Evolutionary conservation across 1,140 invertebrate genomes (phyloP), one percentile per base, ranked within the genome.

Genomic region (Zaprionus lachaisei): DNA sequence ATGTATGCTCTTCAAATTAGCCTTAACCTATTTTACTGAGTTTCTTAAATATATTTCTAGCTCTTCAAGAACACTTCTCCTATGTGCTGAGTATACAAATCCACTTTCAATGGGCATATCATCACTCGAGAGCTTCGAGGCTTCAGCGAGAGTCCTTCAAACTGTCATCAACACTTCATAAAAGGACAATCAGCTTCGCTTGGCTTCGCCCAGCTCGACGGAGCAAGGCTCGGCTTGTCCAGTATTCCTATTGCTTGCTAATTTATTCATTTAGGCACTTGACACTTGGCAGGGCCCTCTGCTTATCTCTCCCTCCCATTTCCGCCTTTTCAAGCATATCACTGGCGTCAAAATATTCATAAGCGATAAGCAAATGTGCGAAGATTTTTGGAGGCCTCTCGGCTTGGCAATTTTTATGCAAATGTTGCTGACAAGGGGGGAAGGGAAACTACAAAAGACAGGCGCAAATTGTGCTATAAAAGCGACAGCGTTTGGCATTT

Each of bases 281-380:
- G 83, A 87, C 83, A 84, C 79, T 85, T 79, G 81, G 26, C 65
- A 76, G 67, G 6, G 31, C 38, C 24, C 6, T n/a, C 24, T 44
- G 5, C 37, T 22, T 44, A 17, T 12, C 22, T 12, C 22, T 51
- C 2, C 15, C 15, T 34, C 34, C 4, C 9, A 31, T 31, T 28
- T 14, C 1, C 12, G 14, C 14, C 60, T 17, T 17, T 17, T 47
- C 41, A 17, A n/a, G n/a, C 41, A n/a, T 54, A 22, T 38, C 28
- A 24, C 54, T 65, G 70, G 61, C 78, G 75, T 82, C 80, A 78
- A 87, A 89, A 87, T 87, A 87, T 87, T 89, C 81, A 87, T 87
- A 87, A 89, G 85, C 78, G 64, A 80, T 76, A 87, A 83, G 84
- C 72, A 75, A 75, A 71, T 75, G 84, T 73, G 37, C 20, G 58